A percentile compares a stretch with the other conserved stretches of the same genome.
phyloP scores from a whole-genome alignment of 2,113 vertebrate genomes.

The Perognathus longimembris region DNA sequence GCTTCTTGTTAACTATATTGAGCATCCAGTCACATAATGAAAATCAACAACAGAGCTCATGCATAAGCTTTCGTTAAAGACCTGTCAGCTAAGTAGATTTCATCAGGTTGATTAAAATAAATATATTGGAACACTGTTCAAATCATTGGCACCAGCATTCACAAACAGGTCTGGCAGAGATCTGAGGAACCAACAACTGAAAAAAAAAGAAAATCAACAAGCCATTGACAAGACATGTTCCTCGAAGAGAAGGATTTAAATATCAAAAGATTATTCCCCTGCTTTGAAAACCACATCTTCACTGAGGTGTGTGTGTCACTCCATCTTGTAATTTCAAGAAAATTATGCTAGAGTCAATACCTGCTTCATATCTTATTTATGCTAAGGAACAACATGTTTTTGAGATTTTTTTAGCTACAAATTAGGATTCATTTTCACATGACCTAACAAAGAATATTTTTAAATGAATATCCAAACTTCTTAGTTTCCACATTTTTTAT shows the following conservation, averaged over 20 bases:
- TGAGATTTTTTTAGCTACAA: background rate
- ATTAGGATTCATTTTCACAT: background rate
- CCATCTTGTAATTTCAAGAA: background rate
- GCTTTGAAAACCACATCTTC: background rate
- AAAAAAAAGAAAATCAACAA: background rate
- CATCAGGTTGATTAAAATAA: conserved; percentile 12
- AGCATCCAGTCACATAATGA: background rate
- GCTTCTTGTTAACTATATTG: background rate
- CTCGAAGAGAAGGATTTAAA: conserved; percentile 21
- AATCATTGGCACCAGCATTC: background rate
- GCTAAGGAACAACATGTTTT: background rate
- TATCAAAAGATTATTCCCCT: background rate
- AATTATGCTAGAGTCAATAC: background rate
- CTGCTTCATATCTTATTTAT: background rate
- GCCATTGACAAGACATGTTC: background rate
- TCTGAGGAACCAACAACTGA: background rate
- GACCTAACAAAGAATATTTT: background rate
- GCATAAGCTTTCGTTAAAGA: background rate
- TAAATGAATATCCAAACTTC: conserved; percentile 6
- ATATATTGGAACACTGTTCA: background rate
- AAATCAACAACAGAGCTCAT: background rate
- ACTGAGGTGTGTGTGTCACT: background rate
- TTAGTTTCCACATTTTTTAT: background rate
- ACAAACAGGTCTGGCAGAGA: background rate
- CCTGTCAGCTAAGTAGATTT: background rate